Evolutionary conservation across 2,113 vertebrate species (phyloP), one percentile per base, ranked within the genome.

Genomic region (Sphyrna mokarran): DNA sequence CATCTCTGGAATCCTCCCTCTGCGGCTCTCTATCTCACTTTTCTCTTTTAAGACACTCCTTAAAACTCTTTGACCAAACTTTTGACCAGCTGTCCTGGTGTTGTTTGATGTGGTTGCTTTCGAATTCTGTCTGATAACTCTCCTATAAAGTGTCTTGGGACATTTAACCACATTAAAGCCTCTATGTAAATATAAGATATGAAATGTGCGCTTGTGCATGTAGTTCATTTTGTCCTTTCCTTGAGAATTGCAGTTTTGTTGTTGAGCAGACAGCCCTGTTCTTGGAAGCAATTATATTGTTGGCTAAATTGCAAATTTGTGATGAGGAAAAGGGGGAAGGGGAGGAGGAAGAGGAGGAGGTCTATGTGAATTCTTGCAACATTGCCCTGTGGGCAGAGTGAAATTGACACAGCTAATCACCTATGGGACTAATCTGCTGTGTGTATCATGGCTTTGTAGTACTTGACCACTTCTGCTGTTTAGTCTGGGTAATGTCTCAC

Each of bases 401-500:
- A 89, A 89, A 61, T 61, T 89, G 3, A 89, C 14, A 13, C 16
- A 29, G 43, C 10, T 89, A 89, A 89, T 29, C 54, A 29, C 26
- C 22, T 54, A 54, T 29, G 10, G 86, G 48, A 48, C 26, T 26
- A 48, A 11, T 89, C 43, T 89, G 48, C 23, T 29, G 9, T 5
- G 11, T 4, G 54, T 23, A 89, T 14, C 23, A 29, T 54, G 58
- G 16, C 86, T 89, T 89, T 89, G 54, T 89, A 29, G 48, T 58
- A 11, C 48, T 37, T 89, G 86, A 89, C 86, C 54, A 89, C 86
- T 48, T 89, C 86, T 43, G 10, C 85, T 87, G 18, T 48, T 87
- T 87, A 87, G 85, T 87, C 85, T 89, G 86, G 86, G 54, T 33
- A 89, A 89, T 61, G 86, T 89, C 86, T 89, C 86, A 43, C 86